Evolutionary conservation across 2,888 invertebrate genomes (phyloP).

Genomic region (Rhagium mordax): DNA sequence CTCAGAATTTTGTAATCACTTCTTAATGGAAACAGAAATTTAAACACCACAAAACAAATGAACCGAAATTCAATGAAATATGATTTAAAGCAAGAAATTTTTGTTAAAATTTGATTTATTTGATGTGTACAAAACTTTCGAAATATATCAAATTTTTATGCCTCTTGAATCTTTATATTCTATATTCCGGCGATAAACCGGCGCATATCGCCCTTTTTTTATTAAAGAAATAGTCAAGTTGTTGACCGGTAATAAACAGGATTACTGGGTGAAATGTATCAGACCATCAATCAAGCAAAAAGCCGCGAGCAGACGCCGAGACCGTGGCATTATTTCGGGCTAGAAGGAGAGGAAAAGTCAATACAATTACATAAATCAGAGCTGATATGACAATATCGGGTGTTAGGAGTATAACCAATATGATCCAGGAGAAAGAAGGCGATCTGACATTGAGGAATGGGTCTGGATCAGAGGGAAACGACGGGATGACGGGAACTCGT

Average conservation of each 20-base stretch:
- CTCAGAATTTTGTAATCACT: too few species aligned
- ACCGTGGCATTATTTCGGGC: constrained; percentile 41
- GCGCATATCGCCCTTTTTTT: constrained; percentile 39
- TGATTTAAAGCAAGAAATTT: not conserved
- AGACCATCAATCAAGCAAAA: constrained; percentile 60
- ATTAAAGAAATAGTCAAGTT: constrained; percentile 50
- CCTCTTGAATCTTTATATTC: constrained; percentile 13
- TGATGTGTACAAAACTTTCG: not conserved
- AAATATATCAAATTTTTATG: not conserved
- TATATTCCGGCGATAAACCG: constrained; percentile 19
- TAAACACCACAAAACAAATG: too few species aligned
- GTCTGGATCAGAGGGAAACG: constrained; percentile 44
- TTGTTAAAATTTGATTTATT: not conserved
- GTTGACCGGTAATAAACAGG: constrained; percentile 59
- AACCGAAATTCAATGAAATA: too few species aligned
- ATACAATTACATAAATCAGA: constrained; percentile 69
- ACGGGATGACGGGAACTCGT: constrained; percentile 55
- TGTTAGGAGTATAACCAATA: constrained; percentile 67
- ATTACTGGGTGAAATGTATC: constrained; percentile 53
- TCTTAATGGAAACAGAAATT: too few species aligned
- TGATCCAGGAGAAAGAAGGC: constrained; percentile 61
- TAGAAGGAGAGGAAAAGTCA: constrained; percentile 62
- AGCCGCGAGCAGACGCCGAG: constrained; percentile 46
- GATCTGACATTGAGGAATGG: constrained; percentile 60
- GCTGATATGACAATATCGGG: constrained; percentile 66